Evolutionary conservation across 53 echinoderm and acorn worm genomes (phyloP).

Genomic region (Arbacia lixula): DNA sequence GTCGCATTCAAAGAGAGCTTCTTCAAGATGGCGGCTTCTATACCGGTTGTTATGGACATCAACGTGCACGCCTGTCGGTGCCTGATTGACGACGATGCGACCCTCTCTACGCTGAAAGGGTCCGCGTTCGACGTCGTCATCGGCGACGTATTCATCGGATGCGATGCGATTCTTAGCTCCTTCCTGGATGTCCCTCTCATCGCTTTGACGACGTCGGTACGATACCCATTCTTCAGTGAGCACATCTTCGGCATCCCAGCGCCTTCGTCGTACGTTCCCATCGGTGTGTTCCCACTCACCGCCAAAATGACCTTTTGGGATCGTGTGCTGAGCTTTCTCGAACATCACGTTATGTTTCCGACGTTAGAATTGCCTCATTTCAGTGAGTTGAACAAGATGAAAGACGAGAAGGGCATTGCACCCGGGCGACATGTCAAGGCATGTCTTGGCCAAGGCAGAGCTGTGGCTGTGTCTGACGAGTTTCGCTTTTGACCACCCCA

Average conservation of each 20-base stretch:
- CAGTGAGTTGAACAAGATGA: not conserved
- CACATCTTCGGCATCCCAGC: slow-evolving; percentile 12
- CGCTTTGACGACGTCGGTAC: slow-evolving; percentile 6
- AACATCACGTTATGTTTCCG: not conserved
- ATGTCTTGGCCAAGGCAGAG: slow-evolving; percentile 8
- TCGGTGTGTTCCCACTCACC: not conserved
- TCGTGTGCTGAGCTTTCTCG: not conserved
- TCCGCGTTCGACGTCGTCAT: slow-evolving; percentile 29
- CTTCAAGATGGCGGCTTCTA: not conserved
- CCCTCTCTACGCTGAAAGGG: not conserved
- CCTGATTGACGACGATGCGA: not conserved
- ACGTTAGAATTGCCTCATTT: not conserved
- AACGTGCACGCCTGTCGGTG: not conserved
- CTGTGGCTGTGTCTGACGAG: slow-evolving; percentile 24
- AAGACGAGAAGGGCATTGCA: slow-evolving; percentile 5
- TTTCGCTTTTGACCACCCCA: slow-evolving; percentile 37
- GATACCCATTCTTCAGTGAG: slow-evolving; percentile 31
- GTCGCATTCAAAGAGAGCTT: not conserved
- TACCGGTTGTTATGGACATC: no score
- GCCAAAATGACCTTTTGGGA: slow-evolving; percentile 31
- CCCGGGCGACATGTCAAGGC: not conserved
- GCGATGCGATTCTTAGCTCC: slow-evolving; percentile 6
- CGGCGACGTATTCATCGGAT: slow-evolving; percentile 13
- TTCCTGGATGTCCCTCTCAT: slow-evolving; percentile 16
- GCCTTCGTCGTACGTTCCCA: slow-evolving; percentile 19